Evolutionary conservation across 2,888 invertebrate species (phyloP).

Genomic region (Nomada hirtipes): DNA sequence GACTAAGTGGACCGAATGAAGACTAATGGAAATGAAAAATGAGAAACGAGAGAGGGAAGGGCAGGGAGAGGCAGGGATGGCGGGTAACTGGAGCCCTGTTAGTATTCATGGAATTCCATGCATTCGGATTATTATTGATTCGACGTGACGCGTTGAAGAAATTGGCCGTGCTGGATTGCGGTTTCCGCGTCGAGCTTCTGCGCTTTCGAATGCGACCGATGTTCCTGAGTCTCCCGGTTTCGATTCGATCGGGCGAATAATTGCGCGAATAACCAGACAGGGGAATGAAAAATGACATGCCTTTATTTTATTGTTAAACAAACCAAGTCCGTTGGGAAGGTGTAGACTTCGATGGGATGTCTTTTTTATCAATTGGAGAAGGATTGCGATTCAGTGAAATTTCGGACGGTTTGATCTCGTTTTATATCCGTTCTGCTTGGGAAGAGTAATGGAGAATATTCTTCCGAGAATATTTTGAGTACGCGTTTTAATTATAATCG

Average conservation of each 20-base stretch:
- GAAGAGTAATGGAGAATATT: no score
- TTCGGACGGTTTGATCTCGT: no score
- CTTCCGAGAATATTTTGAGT: no score
- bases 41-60: slow-evolving; percentile 33
- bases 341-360: no score
- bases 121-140: slow-evolving; percentile 59
- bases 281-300: not conserved
- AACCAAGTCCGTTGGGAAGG: no score
- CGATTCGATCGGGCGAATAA: not conserved
- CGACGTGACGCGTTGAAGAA: slow-evolving; percentile 49
- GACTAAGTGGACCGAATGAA: slow-evolving; percentile 63
- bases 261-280: not conserved
- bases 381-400: no score
- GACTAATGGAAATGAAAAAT: slow-evolving; percentile 64
- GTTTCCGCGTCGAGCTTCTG: slow-evolving; percentile 23
- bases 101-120: slow-evolving; percentile 62
- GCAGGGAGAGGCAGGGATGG: not conserved
- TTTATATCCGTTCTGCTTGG: no score
- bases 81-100: slow-evolving; percentile 35
- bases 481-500: no score
- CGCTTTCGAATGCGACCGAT: slow-evolving; percentile 18
- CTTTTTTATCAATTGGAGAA: no score
- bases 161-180: slow-evolving; percentile 50
- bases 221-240: not conserved
- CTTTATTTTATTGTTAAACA: not conserved